Evolutionary conservation across 2,888 invertebrate species (phyloP), one percentile per base, ranked within the genome.

Genomic region (Amphipoea lucens): DNA sequence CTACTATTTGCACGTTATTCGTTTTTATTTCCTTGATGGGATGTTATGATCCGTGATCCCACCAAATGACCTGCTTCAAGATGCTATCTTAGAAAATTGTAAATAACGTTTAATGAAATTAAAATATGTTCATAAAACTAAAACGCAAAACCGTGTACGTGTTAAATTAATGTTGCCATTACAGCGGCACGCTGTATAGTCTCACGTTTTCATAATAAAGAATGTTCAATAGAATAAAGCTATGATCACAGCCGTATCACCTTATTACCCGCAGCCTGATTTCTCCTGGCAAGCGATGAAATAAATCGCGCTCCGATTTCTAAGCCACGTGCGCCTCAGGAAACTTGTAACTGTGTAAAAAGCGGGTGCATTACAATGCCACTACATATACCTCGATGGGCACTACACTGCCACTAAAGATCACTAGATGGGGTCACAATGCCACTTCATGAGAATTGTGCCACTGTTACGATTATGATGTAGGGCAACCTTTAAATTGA

Each of bases 221-320:
- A 70, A 60, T 23, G 69, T 76, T 75, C 36, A 45, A 45, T 17
- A 23, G 23, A 76, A 36, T 36, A 23, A 17, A 60, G 45, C 48
- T 40, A 48, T 20, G 48, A 48, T 40, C 20, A 20, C 23, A 67
- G 29, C 11, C 42, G 57, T 57, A 40, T 48, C n/a, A 69, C 48
- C 51, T 68, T 63, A 48, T 69, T 65, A 79, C 68, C 57, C 48
- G 42, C 42, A 60, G n/a, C 80, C 65, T 79, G 84, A 83, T 67
- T 83, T 83, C 84, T 65, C 63, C 68, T n/a, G 14, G 57, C 54
- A 54, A 68, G 29, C 40, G 29, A 65, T 84, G 75, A 65, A 83
- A 81, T 79, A 70, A 85, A 81, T 79, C 36, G 40, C 29, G 45
- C 14, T 65, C 20, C n/a, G 57, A 85, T 81, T 81, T 85, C 81